Evolutionary conservation across 2,797 vertebrate genomes (phyloP).

Genomic region (Naso thynnoides): DNA sequence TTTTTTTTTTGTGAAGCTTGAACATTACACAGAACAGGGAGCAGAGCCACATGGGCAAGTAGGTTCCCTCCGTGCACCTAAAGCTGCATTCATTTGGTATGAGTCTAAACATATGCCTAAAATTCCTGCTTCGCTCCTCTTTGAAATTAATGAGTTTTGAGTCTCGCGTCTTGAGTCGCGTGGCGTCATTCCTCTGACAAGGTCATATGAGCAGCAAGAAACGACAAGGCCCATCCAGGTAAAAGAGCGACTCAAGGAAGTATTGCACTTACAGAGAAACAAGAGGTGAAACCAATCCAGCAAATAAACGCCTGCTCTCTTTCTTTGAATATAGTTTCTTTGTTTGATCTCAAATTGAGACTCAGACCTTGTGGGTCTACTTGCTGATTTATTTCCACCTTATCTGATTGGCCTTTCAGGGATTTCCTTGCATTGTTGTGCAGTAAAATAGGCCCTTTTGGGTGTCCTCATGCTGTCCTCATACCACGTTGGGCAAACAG

Average conservation of each 20-base stretch:
- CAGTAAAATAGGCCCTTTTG: conserved; percentile 64
- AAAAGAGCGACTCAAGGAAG: conserved; percentile 39
- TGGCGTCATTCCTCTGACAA: conserved; percentile 34
- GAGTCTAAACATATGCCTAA: conserved; percentile 68
- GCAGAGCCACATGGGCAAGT: conserved; percentile 34
- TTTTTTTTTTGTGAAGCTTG: conserved; percentile 26
- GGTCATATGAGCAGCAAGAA: conserved; percentile 17
- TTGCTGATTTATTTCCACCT: conserved; percentile 69
- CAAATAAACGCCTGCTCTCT: not conserved
- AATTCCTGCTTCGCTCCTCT: conserved; percentile 56
- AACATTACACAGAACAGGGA: conserved; percentile 38
- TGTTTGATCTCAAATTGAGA: conserved; percentile 67
- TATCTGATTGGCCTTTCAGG: conserved; percentile 80
- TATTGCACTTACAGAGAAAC: conserved; percentile 24
- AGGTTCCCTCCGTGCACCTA: conserved; percentile 57
- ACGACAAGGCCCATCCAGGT: conserved; percentile 35
- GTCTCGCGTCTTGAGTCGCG: conserved; percentile 2
- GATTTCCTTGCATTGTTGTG: conserved; percentile 80
- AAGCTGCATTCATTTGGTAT: conserved; percentile 45
- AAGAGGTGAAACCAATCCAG: conserved; percentile 42
- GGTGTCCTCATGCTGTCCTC: conserved; percentile 67
- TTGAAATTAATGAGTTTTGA: conserved; percentile 53
- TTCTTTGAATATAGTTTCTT: conserved; percentile 22
- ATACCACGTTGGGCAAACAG: conserved; percentile 48
- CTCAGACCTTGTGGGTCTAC: conserved; percentile 21